Evolutionary conservation across 2,113 vertebrate species (phyloP).

Genomic region (Colinus virginianus): DNA sequence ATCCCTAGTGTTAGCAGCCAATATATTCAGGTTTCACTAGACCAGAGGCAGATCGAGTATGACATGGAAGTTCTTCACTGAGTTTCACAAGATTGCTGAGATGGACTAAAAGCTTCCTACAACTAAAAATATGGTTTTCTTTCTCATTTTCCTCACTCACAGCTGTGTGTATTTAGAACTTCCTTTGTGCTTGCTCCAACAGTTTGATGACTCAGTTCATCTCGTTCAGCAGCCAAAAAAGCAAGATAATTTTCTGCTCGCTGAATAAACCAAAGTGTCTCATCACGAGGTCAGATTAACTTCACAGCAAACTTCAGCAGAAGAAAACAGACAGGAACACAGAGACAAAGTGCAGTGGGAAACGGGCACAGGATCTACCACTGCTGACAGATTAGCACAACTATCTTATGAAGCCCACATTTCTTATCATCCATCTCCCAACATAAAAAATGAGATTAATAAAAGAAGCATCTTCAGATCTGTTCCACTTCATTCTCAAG

Average conservation of each 20-base stretch:
- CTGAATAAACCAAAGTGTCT: constrained; percentile 47
- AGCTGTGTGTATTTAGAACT: constrained; percentile 63
- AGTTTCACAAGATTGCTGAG: constrained; percentile 64
- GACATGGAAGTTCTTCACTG: constrained; percentile 26
- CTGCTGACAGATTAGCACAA: neutral
- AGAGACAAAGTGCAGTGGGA: neutral
- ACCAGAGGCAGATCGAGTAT: constrained; percentile 14
- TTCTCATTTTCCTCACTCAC: constrained; percentile 30
- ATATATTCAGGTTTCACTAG: neutral
- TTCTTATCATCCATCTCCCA: neutral
- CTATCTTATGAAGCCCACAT: neutral
- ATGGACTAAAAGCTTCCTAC: constrained; percentile 56
- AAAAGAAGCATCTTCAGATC: neutral
- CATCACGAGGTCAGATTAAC: constrained; percentile 28
- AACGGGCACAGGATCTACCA: neutral
- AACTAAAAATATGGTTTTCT: constrained; percentile 60
- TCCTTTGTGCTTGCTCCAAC: constrained; percentile 65
- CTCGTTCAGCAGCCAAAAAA: constrained; percentile 64
- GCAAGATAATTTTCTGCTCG: constrained; percentile 49
- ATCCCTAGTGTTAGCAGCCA: neutral
- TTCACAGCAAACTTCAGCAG: neutral
- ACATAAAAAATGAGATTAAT: neutral
- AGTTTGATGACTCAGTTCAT: constrained; percentile 69
- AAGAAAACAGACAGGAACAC: neutral
- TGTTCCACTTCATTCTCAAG: neutral